Conservation (phyloP, 2,113 vertebrate genomes). For the Pimephales promelas region DNA sequence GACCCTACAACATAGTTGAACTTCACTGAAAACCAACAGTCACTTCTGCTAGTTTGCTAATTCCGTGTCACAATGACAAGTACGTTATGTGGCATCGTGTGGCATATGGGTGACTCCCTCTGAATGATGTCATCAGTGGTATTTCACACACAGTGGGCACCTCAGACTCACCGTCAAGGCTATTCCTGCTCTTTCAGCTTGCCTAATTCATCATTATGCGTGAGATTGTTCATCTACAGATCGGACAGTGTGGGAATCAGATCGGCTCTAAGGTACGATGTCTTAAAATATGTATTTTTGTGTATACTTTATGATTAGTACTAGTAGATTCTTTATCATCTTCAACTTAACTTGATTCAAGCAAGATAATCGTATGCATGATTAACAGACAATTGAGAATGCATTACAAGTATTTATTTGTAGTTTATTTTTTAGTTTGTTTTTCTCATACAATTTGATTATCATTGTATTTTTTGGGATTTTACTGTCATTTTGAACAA, state of each 20-base stretch:
- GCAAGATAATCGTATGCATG: background rate
- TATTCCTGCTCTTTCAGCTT: slow-evolving; percentile 54
- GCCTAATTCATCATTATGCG: slow-evolving; percentile 80
- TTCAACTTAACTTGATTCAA: background rate
- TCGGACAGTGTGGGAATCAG: slow-evolving; percentile 98
- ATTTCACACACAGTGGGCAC: slow-evolving; percentile 59
- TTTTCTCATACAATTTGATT: background rate
- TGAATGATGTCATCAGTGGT: slow-evolving; percentile 69
- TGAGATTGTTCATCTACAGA: slow-evolving; percentile 96
- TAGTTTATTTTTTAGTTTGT: background rate
- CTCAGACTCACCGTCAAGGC: slow-evolving; percentile 55
- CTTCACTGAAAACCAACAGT: background rate
- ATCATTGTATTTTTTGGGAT: background rate
- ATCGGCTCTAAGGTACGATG: slow-evolving; percentile 91
- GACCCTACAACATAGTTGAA: background rate
- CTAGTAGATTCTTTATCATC: background rate
- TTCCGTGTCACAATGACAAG: slow-evolving; percentile 48
- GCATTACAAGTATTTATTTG: background rate
- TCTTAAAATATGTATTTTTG: background rate
- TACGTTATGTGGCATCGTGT: background rate
- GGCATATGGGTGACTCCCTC: slow-evolving; percentile 54
- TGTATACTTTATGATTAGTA: background rate
- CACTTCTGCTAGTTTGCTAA: background rate
- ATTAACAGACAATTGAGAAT: background rate
- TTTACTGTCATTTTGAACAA: background rate